Conservation (phyloP, 2,113 vertebrate genomes). For the Callocephalon fimbriatum region DNA sequence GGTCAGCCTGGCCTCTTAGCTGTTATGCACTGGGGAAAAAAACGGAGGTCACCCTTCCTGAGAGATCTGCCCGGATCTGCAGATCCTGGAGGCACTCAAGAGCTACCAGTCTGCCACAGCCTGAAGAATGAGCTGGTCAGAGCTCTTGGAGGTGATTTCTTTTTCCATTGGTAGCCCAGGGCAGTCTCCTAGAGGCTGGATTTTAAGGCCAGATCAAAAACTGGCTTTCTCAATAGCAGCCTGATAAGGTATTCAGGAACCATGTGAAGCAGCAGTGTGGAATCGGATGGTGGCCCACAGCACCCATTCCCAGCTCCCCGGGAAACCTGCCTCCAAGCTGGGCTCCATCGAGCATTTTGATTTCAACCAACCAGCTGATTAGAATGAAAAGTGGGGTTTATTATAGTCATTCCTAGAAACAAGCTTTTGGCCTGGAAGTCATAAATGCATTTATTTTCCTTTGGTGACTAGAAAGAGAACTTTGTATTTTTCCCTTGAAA, state of each 20-base stretch:
- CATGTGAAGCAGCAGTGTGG: not conserved
- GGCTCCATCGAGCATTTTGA: not conserved
- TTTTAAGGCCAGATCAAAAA: not conserved
- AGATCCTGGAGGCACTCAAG: not conserved
- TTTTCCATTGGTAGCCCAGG: not conserved
- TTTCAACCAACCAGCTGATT: not conserved
- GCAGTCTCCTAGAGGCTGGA: not conserved
- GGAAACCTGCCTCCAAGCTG: not conserved
- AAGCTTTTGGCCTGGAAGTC: not conserved
- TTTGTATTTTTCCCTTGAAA: not conserved
- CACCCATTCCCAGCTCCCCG: not conserved
- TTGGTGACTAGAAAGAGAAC: not conserved
- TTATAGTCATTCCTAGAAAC: not conserved
- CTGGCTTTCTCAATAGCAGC: not conserved
- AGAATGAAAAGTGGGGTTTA: not conserved
- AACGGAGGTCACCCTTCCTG: not conserved
- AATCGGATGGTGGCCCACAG: not conserved
- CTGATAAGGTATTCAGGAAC: not conserved
- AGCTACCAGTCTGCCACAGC: not conserved
- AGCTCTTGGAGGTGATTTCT: not conserved
- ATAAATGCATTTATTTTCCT: not conserved
- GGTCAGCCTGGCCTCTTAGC: not conserved
- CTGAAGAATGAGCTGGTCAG: not conserved
- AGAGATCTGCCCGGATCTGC: not conserved
- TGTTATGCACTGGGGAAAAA: accelerated